Percentiles rank a stretch among this genome's conserved stretches.
phyloP scores from a whole-genome alignment of 2,113 vertebrate genomes.

The Gobio gobio region DNA sequence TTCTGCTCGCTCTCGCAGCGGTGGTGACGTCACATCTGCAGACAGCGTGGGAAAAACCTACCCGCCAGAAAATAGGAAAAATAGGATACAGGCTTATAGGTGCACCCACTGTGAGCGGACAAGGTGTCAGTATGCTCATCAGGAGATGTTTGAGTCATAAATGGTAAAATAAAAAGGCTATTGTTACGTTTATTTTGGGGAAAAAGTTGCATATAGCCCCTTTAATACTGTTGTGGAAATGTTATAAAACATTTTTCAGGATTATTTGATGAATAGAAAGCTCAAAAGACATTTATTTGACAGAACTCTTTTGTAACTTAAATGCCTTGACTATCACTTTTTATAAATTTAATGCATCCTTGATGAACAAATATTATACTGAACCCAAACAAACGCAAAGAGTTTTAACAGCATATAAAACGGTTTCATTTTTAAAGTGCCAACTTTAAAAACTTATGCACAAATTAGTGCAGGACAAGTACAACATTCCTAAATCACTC shows the following conservation, averaged over 20 bases:
- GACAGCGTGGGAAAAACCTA: too few species aligned
- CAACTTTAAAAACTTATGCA: background rate
- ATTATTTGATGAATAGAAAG: background rate
- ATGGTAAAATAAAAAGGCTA: too few species aligned
- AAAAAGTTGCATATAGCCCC: too few species aligned
- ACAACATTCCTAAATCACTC: background rate
- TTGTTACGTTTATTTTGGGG: too few species aligned
- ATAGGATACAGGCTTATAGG: too few species aligned
- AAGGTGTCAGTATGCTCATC: too few species aligned
- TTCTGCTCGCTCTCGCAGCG: too few species aligned
- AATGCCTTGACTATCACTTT: background rate
- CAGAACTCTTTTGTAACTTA: background rate
- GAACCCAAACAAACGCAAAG: background rate
- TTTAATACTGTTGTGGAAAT: background rate
- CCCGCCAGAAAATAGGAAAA: too few species aligned
- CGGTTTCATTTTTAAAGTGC: background rate
- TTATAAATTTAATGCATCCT: background rate
- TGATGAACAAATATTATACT: background rate
- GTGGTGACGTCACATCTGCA: too few species aligned
- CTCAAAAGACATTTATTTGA: background rate
- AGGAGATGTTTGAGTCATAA: too few species aligned
- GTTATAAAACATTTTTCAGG: background rate
- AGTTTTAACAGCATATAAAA: background rate
- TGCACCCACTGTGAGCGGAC: too few species aligned
- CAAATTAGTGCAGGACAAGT: background rate